Evolutionary conservation across 1,140 invertebrate genomes (phyloP).

Genomic region (Scaptodrosophila lebanonensis): DNA sequence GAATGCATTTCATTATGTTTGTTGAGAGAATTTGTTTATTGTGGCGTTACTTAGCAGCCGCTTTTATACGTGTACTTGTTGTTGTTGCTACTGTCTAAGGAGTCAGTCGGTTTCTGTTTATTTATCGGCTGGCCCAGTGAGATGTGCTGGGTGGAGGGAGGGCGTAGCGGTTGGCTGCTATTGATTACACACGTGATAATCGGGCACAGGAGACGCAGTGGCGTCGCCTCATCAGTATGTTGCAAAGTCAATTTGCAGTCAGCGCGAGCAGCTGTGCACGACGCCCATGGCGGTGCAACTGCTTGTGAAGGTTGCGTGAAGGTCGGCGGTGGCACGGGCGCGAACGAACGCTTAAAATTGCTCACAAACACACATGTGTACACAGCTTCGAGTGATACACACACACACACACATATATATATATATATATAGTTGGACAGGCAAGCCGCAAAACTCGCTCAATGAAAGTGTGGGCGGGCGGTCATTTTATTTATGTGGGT

Average conservation of each 20-base stretch:
- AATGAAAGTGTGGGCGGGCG: neutral
- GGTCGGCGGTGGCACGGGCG: slow-evolving; percentile 49
- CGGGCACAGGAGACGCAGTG: slow-evolving; percentile 15
- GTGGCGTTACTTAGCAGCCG: slow-evolving; percentile 62
- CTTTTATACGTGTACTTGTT: slow-evolving; percentile 9
- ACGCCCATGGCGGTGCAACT: slow-evolving; percentile 18
- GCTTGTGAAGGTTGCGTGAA: slow-evolving; percentile 69
- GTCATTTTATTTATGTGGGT: neutral
- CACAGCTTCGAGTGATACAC: slow-evolving; percentile 16
- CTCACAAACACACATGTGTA: neutral
- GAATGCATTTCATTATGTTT: slow-evolving; percentile 38
- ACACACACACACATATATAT: neutral
- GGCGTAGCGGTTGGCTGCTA: slow-evolving; percentile 38
- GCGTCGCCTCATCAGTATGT: slow-evolving; percentile 38
- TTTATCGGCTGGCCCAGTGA: slow-evolving; percentile 19
- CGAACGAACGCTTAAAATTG: neutral
- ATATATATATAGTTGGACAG: neutral
- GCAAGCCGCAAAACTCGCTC: slow-evolving; percentile 14
- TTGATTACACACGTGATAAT: slow-evolving; percentile 58
- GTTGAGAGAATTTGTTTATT: slow-evolving; percentile 58
- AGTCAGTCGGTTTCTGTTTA: slow-evolving; percentile 43
- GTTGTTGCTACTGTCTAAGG: slow-evolving; percentile 7
- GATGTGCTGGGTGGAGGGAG: slow-evolving; percentile 8
- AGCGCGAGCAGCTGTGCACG: no score
- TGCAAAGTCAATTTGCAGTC: slow-evolving; percentile 23